Base-by-base conservation (phyloP, 2,113 vertebrate species). In the Illadopsis cleaveri region DNA sequence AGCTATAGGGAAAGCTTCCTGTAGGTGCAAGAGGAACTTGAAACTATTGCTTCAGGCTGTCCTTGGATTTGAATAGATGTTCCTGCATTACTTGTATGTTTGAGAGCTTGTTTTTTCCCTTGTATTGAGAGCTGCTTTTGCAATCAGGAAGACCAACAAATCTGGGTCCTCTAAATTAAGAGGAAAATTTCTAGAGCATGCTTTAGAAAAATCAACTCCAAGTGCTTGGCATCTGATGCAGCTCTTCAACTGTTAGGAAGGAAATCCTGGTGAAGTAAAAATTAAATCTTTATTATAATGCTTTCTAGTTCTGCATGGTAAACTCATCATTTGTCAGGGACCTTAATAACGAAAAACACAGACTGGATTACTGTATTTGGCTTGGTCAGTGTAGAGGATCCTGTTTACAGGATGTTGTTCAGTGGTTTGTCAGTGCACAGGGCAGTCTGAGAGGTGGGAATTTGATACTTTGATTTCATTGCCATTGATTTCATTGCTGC, bases 31-130 rank as follows among this genome's bases (percentile, higher is more conserved):
- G 45, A 72, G 33, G 38, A 54, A 10, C 47, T 88, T 1, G 3
- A 44, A 93, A 44, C 45, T 64, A 28, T n/a, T 82, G 37, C 71
- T 96, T 95, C 45, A 23, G 73, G 73, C 81, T 90, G 31, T 76
- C 48, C 45, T 53, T 91, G 57, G 38, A 40, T 77, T 77, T 92
- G 25, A 61, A 61, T 61, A 20, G 37, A 12, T 85, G 45, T 81
- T 62, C 35, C 62, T 53, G 45, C 28, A 9, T 86, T 65, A 37
- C 38, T 56, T 82, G 3, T 70, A 4, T 60, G n/a, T 70, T 75
- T 53, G n/a, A 71, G 58, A 87, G 66, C 37, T 81, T 79, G n/a
- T 38, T 80, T 88, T 91, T 82, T 11, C 18, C 38, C 40, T 40
- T 65, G 35, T 78, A 92, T 83, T 73, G 37, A n/a, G 56, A 83